These are phyloP conservation scores for Timema podura DNA, from an alignment of 2,888 invertebrate genomes.

Conservation along the genomic window DNA sequence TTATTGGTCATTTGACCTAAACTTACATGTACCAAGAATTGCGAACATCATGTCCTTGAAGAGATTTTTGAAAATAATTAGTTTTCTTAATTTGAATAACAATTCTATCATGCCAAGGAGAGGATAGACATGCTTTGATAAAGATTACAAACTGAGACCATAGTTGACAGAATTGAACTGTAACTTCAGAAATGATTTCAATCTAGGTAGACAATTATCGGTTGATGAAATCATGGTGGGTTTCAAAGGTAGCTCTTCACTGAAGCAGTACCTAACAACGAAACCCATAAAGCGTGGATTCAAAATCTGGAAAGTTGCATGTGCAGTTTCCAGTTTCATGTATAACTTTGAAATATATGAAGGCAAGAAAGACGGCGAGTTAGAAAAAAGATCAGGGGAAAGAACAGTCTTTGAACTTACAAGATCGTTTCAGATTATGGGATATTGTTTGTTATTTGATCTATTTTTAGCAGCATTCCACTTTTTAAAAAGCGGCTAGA, in stretches of 20 bases:
- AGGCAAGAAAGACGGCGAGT: constrained; percentile 13
- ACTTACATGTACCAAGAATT: constrained; percentile 17
- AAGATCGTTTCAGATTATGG: constrained; percentile 32
- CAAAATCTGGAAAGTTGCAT: constrained; percentile 36
- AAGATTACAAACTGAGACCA: constrained; percentile 36
- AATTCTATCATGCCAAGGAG: constrained; percentile 13
- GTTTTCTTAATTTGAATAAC: constrained; percentile 18
- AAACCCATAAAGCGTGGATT: constrained; percentile 36
- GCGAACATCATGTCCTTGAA: neutral
- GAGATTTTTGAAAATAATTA: constrained; percentile 15
- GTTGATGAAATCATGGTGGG: constrained; percentile 37
- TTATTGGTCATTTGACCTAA: constrained; percentile 18
- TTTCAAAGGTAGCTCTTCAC: constrained; percentile 34
- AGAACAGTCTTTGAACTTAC: constrained; percentile 36
- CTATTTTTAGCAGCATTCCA: constrained; percentile 37
- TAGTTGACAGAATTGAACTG: constrained; percentile 23
- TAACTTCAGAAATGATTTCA: constrained; percentile 17
- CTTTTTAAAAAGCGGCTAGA: constrained; percentile 34
- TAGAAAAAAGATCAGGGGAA: constrained; percentile 32
- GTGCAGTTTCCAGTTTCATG: constrained; percentile 31
- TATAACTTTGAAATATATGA: constrained; percentile 29
- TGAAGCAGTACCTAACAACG: constrained; percentile 36
- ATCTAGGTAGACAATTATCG: constrained; percentile 28
- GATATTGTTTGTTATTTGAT: constrained; percentile 37
- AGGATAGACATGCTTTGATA: constrained; percentile 32